phyloP scores from a whole-genome alignment of 2,113 vertebrate genomes.

The Cebus imitator region DNA sequence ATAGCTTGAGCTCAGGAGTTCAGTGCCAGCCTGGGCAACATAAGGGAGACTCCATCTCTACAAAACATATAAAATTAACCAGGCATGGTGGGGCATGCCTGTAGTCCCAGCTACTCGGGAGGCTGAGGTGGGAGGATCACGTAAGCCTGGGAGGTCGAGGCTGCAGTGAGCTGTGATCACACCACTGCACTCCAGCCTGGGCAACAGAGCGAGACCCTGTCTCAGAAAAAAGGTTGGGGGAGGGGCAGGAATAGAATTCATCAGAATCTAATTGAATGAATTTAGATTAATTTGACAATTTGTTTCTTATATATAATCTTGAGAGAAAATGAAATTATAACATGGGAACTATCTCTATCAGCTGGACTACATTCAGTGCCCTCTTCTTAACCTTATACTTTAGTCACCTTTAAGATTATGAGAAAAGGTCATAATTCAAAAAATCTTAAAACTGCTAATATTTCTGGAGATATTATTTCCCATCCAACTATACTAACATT shows the following conservation, averaged over 20 bases:
- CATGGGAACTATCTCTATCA: fast-evolving
- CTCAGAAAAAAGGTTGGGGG: too few species aligned
- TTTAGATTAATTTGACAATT: not conserved
- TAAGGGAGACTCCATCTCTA: too few species aligned
- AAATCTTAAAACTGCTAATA: not conserved
- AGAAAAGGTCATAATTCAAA: not conserved
- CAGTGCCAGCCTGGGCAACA: too few species aligned
- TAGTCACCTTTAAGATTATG: not conserved
- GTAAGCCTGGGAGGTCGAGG: too few species aligned
- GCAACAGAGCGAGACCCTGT: too few species aligned
- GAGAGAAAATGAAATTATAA: not conserved
- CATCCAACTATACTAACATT: not conserved
- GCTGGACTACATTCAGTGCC: fast-evolving
- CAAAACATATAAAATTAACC: too few species aligned
- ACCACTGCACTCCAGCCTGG: too few species aligned
- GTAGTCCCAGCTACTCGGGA: too few species aligned
- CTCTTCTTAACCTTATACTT: not conserved
- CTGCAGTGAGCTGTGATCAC: too few species aligned
- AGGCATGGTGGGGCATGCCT: too few species aligned
- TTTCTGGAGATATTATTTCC: not conserved
- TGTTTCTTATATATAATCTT: not conserved
- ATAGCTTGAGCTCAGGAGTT: too few species aligned
- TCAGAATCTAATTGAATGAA: not conserved
- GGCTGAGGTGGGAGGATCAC: too few species aligned
- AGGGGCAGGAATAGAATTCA: not conserved